Base-by-base conservation (phyloP, 2,888 invertebrate species). In the Ichneumoninae sp. region DNA sequence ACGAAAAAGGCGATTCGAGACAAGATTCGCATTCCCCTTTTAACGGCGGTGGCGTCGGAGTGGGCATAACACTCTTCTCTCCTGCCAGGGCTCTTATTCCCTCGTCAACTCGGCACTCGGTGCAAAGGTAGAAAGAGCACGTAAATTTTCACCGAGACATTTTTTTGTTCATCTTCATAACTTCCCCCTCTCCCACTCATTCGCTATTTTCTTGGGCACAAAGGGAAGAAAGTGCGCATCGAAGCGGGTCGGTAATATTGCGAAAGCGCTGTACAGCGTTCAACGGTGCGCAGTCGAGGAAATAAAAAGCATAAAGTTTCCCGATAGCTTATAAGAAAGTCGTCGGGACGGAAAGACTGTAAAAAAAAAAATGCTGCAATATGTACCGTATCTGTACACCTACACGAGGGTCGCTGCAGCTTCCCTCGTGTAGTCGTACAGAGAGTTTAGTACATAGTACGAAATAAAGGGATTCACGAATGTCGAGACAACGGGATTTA, bases 401-500 rank as follows among this genome's bases (percentile, higher is more conserved):
- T 3, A 50, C 26, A 10, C 5, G 4, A 13, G 13, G 10, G 10
- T 57, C 22, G 22, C 57, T 26, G 57, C 22, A 26, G 44, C 44
- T 16, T 47, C 44, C 44, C 3, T 47, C 40, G 10, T 40, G 3
- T 40, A 10, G 1, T 16, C 3, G 44, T 57, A 26, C 57, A 4
- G 57, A 26, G 57, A 57, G 57, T 57, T 57, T 57, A 26, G 57
- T 10, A 10, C 22, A 10, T 26, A 1, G 57, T 79, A 81, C 75
- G 75, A 78, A 79, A 85, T 70, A 71, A 54, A 52, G 66, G 82
- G 82, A 82, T 77, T 82, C 78, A 26, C 79, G 79, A 60, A 85
- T 82, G 82, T 75, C 82, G 78, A 60, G 66, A 75, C 63, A 65
- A 71, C 57, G 66, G 82, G 85, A 85, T 85, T 82, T 85, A 82